These are phyloP conservation scores for Neoitamus cyanurus DNA, from an alignment of 2,888 invertebrate genomes.

Conservation along the genomic window DNA sequence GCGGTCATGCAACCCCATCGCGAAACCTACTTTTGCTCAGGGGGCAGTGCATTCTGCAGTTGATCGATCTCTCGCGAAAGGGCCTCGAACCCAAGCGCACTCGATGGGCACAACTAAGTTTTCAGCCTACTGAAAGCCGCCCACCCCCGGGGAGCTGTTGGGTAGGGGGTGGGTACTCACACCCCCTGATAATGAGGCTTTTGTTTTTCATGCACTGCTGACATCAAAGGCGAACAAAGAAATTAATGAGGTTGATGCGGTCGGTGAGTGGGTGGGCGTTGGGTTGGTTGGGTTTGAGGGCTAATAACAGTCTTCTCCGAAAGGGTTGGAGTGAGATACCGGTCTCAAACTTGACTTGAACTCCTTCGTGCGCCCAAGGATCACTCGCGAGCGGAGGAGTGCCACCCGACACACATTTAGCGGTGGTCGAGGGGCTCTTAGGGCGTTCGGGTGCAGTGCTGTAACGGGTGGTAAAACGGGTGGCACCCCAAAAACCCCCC, in stretches of 20 bases:
- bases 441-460: background rate
- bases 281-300: background rate
- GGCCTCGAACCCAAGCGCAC: slow-evolving; percentile 5
- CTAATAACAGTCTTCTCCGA: background rate
- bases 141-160: background rate
- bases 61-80: background rate
- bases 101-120: background rate
- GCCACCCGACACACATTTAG: background rate
- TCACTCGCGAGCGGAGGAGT: background rate
- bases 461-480: background rate
- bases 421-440: background rate
- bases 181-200: slow-evolving; percentile 2
- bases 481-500: slow-evolving; percentile 7
- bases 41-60: slow-evolving; percentile 1
- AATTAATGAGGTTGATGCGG: slow-evolving; percentile 36
- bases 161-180: background rate
- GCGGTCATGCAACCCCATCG: slow-evolving; percentile 22
- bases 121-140: background rate
- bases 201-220: background rate
- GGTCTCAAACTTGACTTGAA: background rate
- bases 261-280: background rate
- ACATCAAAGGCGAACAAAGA: slow-evolving; percentile 29
- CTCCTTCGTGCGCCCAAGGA: background rate
- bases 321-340: background rate
- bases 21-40: background rate